Evolutionary conservation across 2,888 invertebrate species (phyloP), one percentile per base, ranked within the genome.

Genomic region (Nyleta sp.): DNA sequence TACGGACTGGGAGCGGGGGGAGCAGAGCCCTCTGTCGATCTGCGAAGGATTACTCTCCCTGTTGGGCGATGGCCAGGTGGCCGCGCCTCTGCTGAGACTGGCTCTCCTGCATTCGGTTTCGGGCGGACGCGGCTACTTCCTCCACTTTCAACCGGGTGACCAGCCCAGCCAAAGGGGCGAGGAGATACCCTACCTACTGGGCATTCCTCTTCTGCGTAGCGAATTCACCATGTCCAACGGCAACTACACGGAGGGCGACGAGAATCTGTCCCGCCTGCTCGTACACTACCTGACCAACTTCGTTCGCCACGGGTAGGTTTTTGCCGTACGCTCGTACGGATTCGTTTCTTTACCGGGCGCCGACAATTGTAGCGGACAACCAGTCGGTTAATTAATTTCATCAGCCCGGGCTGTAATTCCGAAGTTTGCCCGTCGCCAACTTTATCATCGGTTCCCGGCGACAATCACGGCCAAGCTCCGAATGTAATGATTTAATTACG

Each of bases 1-100:
- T 91, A 98, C 98, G 74, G 98, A 98, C 91, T 98, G 98, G 98
- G 97, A 96, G 91, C 94, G 95, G 85, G 95, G 96, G 1, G 95
- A 96, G 83, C 95, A 96, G 86, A 96, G 96, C 91, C 96, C 97
- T 2, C 38, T 79, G 48, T 80, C 93, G 95, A 87, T 95, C 95
- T 89, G 96, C 96, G 81, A 94, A 96, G 86, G 98, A 95, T 90
- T 96, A 95, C 64, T 89, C 13, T 88, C 93, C 90, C 95, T 98
- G 76, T 92, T 98, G 62, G 97, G 98, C 86, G 98, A 98, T 89
- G 98, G 97, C 0, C 96, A 98, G 84, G 96, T 96, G 60, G 96
- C 96, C 0, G 96, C 98, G 8, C 97, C 97, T 13, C 91, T 95
- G 46, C 94, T 97, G 73, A 92, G 96, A 84, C 92, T 97, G 65